Conservation (phyloP, 92 coral and sea anemone genomes). For the Heteractis magnifica region DNA sequence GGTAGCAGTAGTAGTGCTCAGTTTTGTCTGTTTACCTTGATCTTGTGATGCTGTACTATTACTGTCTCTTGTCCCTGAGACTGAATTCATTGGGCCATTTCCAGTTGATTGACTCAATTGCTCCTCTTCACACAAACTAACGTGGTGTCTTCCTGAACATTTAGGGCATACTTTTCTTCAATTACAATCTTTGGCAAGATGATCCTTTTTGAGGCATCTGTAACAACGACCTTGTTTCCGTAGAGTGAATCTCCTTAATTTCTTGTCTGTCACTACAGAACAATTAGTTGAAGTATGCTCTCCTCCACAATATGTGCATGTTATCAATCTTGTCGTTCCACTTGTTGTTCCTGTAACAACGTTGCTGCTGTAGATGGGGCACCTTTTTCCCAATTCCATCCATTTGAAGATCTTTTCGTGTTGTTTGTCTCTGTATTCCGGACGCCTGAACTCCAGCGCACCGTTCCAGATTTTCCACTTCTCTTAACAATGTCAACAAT, state of each 20-base stretch:
- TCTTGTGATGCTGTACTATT: neutral
- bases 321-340: neutral
- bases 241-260: conserved; percentile 45
- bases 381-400: conserved; percentile 4
- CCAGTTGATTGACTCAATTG: conserved; percentile 7
- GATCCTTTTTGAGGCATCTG: conserved; percentile 51
- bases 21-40: conserved; percentile 1
- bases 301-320: conserved; percentile 57
- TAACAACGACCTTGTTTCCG: conserved; percentile 55
- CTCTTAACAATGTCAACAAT: too few relatives aligned
- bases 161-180: conserved; percentile 46
- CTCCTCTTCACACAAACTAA: conserved; percentile 52
- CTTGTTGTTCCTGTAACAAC: conserved; percentile 21
- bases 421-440: too few relatives aligned
- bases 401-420: neutral
- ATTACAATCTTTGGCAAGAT: conserved; percentile 49
- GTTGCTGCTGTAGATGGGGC: conserved; percentile 29
- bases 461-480: too few relatives aligned
- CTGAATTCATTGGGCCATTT: neutral
- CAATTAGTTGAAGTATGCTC: conserved; percentile 53
- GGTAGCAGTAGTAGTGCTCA: conserved; percentile 21
- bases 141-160: conserved; percentile 66
- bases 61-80: neutral
- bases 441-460: too few relatives aligned
- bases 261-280: conserved; percentile 47